Evolutionary conservation across 2,797 vertebrate species (phyloP), one percentile per base, ranked within the genome.

Genomic region (Tokudaia tokunoshimensis): DNA sequence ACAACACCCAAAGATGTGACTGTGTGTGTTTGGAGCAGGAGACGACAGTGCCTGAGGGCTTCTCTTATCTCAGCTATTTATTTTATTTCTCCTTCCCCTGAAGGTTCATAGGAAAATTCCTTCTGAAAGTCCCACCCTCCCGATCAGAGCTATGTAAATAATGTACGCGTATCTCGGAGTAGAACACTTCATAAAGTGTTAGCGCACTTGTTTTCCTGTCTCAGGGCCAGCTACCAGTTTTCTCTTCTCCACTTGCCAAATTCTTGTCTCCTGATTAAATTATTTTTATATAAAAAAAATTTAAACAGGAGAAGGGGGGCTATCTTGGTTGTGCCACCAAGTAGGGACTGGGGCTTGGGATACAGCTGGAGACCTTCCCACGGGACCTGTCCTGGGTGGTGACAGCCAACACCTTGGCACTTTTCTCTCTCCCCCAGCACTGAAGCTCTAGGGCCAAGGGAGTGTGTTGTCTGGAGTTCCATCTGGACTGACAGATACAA

Each of bases 201-300:
- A 80, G 86, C 70, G 34, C 34, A 59, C 81, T 94, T 95, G 72
- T 93, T 86, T 94, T 85, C 92, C 81, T 92, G 91, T 61, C 50
- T 63, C 84, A 41, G 80, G 67, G 95, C 94, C 97, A 97, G 94
- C 91, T 81, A 70, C 91, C 88, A 63, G 74, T 95, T 92, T 83
- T 92, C 82, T 83, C 94, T 89, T 72, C 76, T 82, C 82, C 87
- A 34, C 91, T 76, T 93, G 95, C 96, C 97, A 97, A 96, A 95
- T 97, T 96, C 92, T 95, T 97, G 92, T 97, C 97, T 96, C 19
- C 59, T 78, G 96, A 96, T 97, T 95, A 93, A 96, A 96, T 93
- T 95, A 93, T 96, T 96, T 97, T 96, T 95, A 96, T 92, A 94
- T 82, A 41, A 41, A 70, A 41, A 70, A 70, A 70, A 78, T 81